Evolutionary conservation across 1,140 invertebrate genomes (phyloP), one percentile per base, ranked within the genome.

Genomic region (Samia ricini): DNA sequence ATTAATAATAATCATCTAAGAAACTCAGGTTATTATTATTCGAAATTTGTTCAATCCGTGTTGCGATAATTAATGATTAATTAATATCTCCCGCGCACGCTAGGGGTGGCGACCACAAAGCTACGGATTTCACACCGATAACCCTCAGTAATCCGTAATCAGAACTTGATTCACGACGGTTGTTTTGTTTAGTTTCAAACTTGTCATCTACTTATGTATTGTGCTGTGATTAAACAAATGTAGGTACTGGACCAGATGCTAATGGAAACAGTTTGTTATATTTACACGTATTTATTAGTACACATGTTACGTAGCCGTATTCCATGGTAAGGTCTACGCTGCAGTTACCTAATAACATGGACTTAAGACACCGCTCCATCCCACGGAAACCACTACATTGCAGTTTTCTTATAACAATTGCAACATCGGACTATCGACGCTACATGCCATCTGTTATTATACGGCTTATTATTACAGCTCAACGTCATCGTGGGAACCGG

Each of bases 101-200:
- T 42, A 42, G 33, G 33, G 33, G 12, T 42, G 7, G 33, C 33
- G 33, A 42, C 33, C 33, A 12, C 33, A 42, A 42, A 42, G 33
- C 33, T 42, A 42, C 33, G 33, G 33, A 42, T 42, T 42, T 42
- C 33, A 42, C 33, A 42, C 33, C 33, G 33, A 42, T 42, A 42
- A 42, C 33, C 12, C 33, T 42, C n/a, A n/a, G 33, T 42, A 36
- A 42, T 15, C 33, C 33, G 33, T 10, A 15, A 42, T 15, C 15
- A 15, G n/a, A 42, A 42, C 33, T 42, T 42, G 33, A 42, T 42
- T 42, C n/a, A 42, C 33, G 33, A 15, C 4, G 33, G 10, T 10
- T 12, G 33, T 42, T 42, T 42, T 42, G 33, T 42, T 42, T 42
- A 42, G 33, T 42, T 42, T 42, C 33, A 42, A 15, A 42, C 10